Conservation (phyloP, 53 echinoderm and acorn worm genomes). For the Holothuria leucospilota region DNA sequence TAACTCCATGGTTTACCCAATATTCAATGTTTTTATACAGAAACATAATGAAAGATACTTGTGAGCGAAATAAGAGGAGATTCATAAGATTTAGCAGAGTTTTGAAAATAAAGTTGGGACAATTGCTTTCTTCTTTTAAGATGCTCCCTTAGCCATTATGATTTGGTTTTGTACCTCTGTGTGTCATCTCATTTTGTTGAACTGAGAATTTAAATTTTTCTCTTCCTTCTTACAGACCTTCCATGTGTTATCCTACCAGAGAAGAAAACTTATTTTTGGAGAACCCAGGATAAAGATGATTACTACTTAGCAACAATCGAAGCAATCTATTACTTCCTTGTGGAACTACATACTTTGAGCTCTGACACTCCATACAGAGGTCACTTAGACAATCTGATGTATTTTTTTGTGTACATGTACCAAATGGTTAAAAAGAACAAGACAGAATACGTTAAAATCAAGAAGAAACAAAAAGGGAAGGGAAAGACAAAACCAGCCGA, state of each 20-base stretch:
- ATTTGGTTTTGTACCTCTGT: too few relatives aligned
- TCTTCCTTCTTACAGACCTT: constrained; percentile 58
- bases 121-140: too few relatives aligned
- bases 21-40: too few relatives aligned
- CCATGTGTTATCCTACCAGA: constrained; percentile 74
- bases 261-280: constrained; percentile 84
- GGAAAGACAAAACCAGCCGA: too few relatives aligned
- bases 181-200: too few relatives aligned
- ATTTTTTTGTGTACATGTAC: constrained; percentile 89
- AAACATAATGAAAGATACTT: too few relatives aligned
- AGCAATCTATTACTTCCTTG: constrained; percentile 92
- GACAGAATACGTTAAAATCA: constrained; percentile 13
- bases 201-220: not conserved
- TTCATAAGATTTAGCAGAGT: too few relatives aligned
- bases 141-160: too few relatives aligned
- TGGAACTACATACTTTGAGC: constrained; percentile 70
- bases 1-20: too few relatives aligned
- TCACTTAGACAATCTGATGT: constrained; percentile 89
- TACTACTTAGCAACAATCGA: constrained; percentile 94
- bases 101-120: too few relatives aligned
- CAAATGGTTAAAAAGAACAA: constrained; percentile 67
- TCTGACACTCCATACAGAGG: constrained; percentile 43
- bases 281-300: constrained; percentile 77
- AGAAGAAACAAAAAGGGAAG: constrained; percentile 22
- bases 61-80: too few relatives aligned